These are phyloP conservation scores for Microtus montanus DNA, from an alignment of 2,113 vertebrate genomes.

Conservation along the genomic window DNA sequence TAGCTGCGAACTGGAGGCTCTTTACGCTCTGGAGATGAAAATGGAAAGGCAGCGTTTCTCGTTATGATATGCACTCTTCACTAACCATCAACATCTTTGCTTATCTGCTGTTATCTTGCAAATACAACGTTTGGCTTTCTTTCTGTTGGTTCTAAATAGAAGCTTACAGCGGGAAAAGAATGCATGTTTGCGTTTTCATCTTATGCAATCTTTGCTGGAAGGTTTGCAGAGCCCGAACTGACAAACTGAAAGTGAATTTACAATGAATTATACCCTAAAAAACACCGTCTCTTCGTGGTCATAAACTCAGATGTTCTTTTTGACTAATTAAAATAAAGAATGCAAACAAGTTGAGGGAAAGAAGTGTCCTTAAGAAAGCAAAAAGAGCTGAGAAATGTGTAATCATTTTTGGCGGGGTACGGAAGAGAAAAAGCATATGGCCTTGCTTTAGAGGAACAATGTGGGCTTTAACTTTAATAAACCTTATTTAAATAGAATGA, in stretches of 20 bases:
- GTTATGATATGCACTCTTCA: slow-evolving; percentile 78
- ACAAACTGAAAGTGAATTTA: slow-evolving; percentile 69
- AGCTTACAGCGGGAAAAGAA: slow-evolving; percentile 66
- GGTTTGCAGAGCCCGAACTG: slow-evolving; percentile 61
- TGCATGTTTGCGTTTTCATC: slow-evolving; percentile 61
- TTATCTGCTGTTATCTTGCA: slow-evolving; percentile 77
- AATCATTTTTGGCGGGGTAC: slow-evolving; percentile 40
- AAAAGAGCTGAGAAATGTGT: slow-evolving; percentile 48
- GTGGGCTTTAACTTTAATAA: slow-evolving; percentile 68
- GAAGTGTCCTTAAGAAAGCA: slow-evolving; percentile 63
- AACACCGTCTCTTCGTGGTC: slow-evolving; percentile 60
- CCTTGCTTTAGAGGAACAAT: slow-evolving; percentile 71
- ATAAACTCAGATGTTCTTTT: slow-evolving; percentile 71
- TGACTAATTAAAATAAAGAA: slow-evolving; percentile 64
- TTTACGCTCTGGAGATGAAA: slow-evolving; percentile 67
- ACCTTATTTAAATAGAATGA: slow-evolving; percentile 70
- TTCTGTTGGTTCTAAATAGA: slow-evolving; percentile 80
- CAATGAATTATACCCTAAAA: slow-evolving; percentile 70
- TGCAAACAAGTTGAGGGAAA: slow-evolving; percentile 70
- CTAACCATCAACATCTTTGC: slow-evolving; percentile 86
- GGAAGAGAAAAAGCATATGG: slow-evolving; percentile 50
- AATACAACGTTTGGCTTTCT: slow-evolving; percentile 79
- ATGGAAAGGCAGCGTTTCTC: slow-evolving; percentile 72
- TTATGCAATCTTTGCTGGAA: slow-evolving; percentile 62
- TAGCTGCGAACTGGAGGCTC: slow-evolving; percentile 79